Percentiles rank a stretch among this genome's conserved stretches.
Evolutionary conservation across 1,140 invertebrate genomes (phyloP).

Genomic region (Gryon sp.): DNA sequence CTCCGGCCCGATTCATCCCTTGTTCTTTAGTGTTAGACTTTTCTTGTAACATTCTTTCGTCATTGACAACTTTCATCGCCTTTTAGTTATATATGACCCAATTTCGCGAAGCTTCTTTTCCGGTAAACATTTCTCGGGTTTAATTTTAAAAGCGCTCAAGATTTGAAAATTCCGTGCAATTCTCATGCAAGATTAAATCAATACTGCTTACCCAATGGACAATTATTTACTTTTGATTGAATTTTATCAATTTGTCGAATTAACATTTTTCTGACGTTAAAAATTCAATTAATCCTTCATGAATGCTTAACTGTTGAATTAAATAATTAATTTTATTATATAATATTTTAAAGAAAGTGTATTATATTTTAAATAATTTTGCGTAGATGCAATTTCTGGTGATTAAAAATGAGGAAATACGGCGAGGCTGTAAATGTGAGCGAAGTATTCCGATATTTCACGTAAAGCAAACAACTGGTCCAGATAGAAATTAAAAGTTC

Average conservation of each 20-base stretch:
- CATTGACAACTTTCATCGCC: constrained; percentile 28
- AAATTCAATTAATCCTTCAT: too few relatives aligned
- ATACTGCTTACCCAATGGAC: too few relatives aligned
- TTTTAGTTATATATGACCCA: constrained; percentile 28
- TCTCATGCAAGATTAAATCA: constrained; percentile 12
- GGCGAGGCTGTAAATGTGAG: constrained; percentile 35
- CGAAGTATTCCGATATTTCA: constrained; percentile 56
- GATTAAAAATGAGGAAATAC: constrained; percentile 42
- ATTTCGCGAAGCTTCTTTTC: constrained; percentile 16
- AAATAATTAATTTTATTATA: too few relatives aligned
- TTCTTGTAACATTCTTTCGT: constrained; percentile 30
- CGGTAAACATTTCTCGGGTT: too few relatives aligned
- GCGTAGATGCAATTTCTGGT: constrained; percentile 16
- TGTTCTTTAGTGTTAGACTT: background rate
- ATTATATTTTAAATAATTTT: background rate
- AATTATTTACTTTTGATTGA: too few relatives aligned
- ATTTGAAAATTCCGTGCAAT: background rate
- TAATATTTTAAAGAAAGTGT: too few relatives aligned
- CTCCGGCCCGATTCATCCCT: too few relatives aligned
- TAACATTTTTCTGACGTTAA: too few relatives aligned
- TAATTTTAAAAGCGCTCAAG: too few relatives aligned
- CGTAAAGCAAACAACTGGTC: constrained; percentile 57
- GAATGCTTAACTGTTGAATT: too few relatives aligned
- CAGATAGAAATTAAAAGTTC: constrained; percentile 68
- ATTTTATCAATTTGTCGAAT: too few relatives aligned